These are phyloP conservation scores for Drosophila putrida DNA, from an alignment of 2,888 invertebrate species.

Conservation along the genomic window DNA sequence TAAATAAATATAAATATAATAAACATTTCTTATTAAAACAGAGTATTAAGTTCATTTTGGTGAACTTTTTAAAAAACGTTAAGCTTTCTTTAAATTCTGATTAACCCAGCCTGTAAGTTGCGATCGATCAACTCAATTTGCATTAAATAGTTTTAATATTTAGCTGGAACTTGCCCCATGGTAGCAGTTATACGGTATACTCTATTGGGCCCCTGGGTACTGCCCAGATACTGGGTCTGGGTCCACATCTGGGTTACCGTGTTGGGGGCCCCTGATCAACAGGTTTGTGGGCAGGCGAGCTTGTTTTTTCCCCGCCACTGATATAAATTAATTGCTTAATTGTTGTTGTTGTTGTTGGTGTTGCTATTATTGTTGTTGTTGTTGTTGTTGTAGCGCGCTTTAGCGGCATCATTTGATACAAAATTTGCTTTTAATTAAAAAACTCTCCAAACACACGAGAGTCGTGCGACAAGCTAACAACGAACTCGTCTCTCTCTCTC, in stretches of 20 bases:
- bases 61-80: no score
- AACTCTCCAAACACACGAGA: constrained; percentile 60
- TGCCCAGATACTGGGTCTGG: constrained; percentile 33
- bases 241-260: constrained; percentile 46
- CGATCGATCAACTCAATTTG: constrained; percentile 23
- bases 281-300: constrained; percentile 64
- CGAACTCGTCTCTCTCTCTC: constrained; percentile 23
- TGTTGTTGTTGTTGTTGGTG: constrained; percentile 51
- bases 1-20: no score
- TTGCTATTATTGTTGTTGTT: constrained; percentile 28
- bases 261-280: constrained; percentile 56
- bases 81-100: no score
- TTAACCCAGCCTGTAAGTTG: background rate
- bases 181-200: constrained; percentile 4
- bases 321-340: constrained; percentile 78
- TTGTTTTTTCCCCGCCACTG: constrained; percentile 69
- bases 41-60: no score
- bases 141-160: constrained; percentile 15
- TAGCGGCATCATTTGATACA: constrained; percentile 68
- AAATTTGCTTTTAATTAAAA: constrained; percentile 78
- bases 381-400: constrained; percentile 35
- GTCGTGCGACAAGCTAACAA: constrained; percentile 14
- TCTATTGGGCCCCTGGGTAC: constrained; percentile 26
- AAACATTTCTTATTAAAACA: no score
- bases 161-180: background rate